A percentile compares a stretch with the other conserved stretches of the same genome.
Conservation (phyloP, 1,140 invertebrate species). For the Platyscapa corneri region DNA sequence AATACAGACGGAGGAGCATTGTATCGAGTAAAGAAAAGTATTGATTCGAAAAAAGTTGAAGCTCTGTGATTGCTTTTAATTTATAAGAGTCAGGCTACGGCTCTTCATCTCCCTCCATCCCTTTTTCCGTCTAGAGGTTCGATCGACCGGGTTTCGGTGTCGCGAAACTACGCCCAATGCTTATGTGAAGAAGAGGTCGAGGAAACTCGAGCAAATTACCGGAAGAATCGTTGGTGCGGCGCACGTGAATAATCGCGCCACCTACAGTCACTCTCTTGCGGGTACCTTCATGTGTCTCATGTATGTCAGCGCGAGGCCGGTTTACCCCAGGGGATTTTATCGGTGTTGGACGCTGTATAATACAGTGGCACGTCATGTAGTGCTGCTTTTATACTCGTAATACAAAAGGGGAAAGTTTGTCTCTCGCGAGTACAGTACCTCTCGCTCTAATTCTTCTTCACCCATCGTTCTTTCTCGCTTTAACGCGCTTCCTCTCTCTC, state of each 20-base stretch:
- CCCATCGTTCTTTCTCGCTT: neutral
- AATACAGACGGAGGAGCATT: too few species aligned
- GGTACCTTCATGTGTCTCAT: neutral
- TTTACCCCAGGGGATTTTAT: slow-evolving; percentile 41
- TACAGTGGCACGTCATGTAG: slow-evolving; percentile 9
- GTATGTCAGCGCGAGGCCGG: neutral
- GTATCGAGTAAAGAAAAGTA: neutral
- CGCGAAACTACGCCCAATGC: neutral
- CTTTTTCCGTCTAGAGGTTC: neutral
- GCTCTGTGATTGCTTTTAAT: neutral
- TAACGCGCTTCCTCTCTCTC: neutral
- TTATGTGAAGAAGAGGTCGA: slow-evolving; percentile 22
- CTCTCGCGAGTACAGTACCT: neutral
- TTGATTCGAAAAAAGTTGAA: neutral
- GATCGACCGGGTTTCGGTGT: neutral
- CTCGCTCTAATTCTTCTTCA: slow-evolving; percentile 29
- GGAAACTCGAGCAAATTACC: slow-evolving; percentile 64
- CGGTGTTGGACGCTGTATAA: slow-evolving; percentile 27
- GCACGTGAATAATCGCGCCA: slow-evolving; percentile 47
- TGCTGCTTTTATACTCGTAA: slow-evolving; percentile 12
- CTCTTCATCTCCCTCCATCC: neutral
- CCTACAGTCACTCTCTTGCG: slow-evolving; percentile 8
- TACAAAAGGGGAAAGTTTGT: neutral
- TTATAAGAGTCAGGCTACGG: neutral
- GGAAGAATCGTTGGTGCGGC: slow-evolving; percentile 52